Evolutionary conservation across 2,888 invertebrate species (phyloP).

Genomic region (Ormyrus thymus): DNA sequence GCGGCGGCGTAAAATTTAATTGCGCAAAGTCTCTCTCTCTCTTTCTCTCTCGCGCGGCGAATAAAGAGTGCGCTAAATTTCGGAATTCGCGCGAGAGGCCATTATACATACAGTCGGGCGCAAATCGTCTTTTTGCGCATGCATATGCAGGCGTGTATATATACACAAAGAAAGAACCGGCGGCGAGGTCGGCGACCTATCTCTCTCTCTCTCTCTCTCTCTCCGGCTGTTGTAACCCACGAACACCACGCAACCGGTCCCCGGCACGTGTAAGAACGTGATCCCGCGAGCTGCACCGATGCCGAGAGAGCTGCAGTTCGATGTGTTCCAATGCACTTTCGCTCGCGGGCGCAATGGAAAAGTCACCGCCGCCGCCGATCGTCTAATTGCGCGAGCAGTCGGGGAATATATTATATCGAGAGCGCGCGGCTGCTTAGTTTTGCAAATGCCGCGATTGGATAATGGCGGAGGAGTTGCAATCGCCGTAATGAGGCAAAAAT

Average conservation of each 20-base stretch:
- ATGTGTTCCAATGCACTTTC: slow-evolving; percentile 38
- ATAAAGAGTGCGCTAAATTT: not conserved
- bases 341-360: slow-evolving; percentile 48
- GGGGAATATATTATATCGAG: no score
- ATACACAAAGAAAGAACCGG: not conserved
- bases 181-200: slow-evolving; percentile 47
- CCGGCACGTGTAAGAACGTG: slow-evolving; percentile 7
- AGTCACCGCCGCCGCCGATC: not conserved
- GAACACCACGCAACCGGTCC: slow-evolving; percentile 40
- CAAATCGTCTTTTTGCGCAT: not conserved
- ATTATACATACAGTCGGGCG: not conserved
- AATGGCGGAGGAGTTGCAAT: no score
- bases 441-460: no score
- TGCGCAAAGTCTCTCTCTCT: no score
- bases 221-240: slow-evolving; percentile 32
- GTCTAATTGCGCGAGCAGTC: slow-evolving; percentile 7
- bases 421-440: no score
- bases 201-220: slow-evolving; percentile 14
- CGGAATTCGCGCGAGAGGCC: not conserved
- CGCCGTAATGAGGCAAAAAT: no score
- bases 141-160: not conserved
- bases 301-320: not conserved
- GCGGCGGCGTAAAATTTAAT: no score
- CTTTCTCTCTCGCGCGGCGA: not conserved
- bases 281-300: not conserved